Base-by-base conservation (phyloP, 2,797 vertebrate genomes). In the Hypotaenidia okinawae region DNA sequence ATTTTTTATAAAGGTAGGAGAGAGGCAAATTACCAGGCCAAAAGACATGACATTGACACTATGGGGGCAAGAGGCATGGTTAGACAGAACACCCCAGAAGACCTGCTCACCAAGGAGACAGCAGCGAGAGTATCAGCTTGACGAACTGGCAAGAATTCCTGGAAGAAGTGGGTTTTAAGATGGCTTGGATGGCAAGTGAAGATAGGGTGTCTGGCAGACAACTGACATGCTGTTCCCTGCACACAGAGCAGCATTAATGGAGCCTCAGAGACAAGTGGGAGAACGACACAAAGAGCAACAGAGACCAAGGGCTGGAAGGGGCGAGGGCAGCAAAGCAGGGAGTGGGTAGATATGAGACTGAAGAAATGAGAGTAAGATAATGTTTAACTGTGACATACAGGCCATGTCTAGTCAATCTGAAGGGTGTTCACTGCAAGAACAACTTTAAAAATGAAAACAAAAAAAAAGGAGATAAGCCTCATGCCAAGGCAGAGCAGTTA, bases 31-130 rank as follows among this genome's bases (percentile, higher is more conserved):
- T 41, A 13, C 6, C 28, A 49, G 58, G 74, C 15, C 7, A 45
- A 45, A 45, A 45, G 43, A 45, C 43, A 19, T 45, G 43, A 45
- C 59, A 27, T 1, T 12, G 19, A 30, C 39, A 27, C 5, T 3
- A 9, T 1, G 2, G 28, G 30, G 21, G 9, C 1, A 2, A 73
- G 64, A 49, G 47, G 67, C 21, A 3, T 0, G 1, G 70, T 47
- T 47, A 62, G 62, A 57, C 43, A 70, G 6, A 37, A 10, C 18
- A 6, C 2, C 66, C 23, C 1, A 1, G 41, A 13, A 33, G 2
- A 43, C 37, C 14, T 30, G 58, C 30, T 37, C 63, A 32, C 27
- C 3, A 4, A 85, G 24, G 24, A 64, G n/a, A 33, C 47, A 75
- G 30, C 54, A 58, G 54, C n/a, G 23, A 66, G 45, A 85, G 49